Base-by-base conservation (phyloP, 1,140 invertebrate species). In the Pogonomyrmex californicus region DNA sequence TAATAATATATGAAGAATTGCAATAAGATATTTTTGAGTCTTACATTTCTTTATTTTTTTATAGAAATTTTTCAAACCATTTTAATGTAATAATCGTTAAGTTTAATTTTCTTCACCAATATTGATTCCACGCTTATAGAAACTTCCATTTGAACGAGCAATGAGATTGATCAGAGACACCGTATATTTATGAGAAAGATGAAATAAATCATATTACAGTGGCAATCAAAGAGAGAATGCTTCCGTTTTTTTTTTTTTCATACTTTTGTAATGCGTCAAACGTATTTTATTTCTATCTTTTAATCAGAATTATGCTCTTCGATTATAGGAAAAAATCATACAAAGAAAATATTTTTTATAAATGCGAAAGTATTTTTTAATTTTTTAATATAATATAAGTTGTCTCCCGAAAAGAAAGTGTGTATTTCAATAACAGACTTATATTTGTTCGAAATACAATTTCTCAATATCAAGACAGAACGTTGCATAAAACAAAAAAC, bases 361-460 rank as follows among this genome's bases (percentile, higher is more conserved):
- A 81, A 33, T 47, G 41, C 14, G 10, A 58, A 81, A 14, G n/a
- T 81, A 66, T 70, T 62, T 81, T 81, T 81, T 38, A 58, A 60
- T 81, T 30, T 70, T 79, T 54, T 56, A 4, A 68, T 17, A 14
- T 70, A 81, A 33, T 68, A n/a, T 70, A 81, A 10, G 70, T 33
- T 70, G 17, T 81, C 49, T 23, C 76, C 23, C 9, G 23, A 17
- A 9, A 81, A 54, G 23, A 38, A 44, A 23, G 23, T 23, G n/a
- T 81, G 30, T 68, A 23, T 70, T 44, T 2, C 49, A 44, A 66
- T 68, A 41, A 36, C 23, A 56, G 9, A 41, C 9, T 81, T 81
- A 81, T 38, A 81, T 56, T 70, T 68, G 12, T 47, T 10, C 54
- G 4, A 81, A 56, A 30, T 68, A 3, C 3, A 5, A 41, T 49